Evolutionary conservation across 2,797 vertebrate species (phyloP), one percentile per base, ranked within the genome.

Genomic region (Toxotes lorentzi): DNA sequence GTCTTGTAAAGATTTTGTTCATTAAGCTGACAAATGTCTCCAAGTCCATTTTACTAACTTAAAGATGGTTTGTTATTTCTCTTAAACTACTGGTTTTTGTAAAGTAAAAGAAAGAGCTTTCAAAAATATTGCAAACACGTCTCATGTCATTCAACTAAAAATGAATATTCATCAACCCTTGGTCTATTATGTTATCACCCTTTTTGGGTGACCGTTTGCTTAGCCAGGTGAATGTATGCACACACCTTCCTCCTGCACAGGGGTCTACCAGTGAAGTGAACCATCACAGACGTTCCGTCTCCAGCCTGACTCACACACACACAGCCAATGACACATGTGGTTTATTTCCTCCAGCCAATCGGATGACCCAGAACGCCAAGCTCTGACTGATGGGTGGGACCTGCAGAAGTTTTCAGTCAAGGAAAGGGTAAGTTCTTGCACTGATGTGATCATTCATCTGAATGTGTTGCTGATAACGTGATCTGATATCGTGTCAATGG

Each of bases 371-470:
- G 95, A 96, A 75, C 93, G 83, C 21, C 94, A 95, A 60, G 72
- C 88, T 19, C 88, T 96, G 83, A 88, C 87, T 17, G 81, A 86
- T 7, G 76, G 85, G 4, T 3, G 75, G 73, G 95, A 97, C 83
- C 89, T 97, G 83, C 82, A 94, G 74, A 90, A 58, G 73, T 92
- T 96, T 82, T 90, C 88, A 0, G 89, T 95, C 40, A 91, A 91
- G 56, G 94, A 94, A 24, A 91, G 73, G 82, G 95, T 92, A 76
- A 71, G 88, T 65, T 67, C 1, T 40, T 35, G 5, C 24, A 40
- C 16, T 75, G 57, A 73, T 73, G 24, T 53, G 32, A 79, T 47
- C 43, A 79, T 17, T 50, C 19, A 16, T 21, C 5, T 71, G 16
- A 77, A 61, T 16, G n/a, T 14, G 10, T 3, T 53, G 30, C 50